phyloP scores from a whole-genome alignment of 2,113 vertebrate genomes.

The Bucco capensis region DNA sequence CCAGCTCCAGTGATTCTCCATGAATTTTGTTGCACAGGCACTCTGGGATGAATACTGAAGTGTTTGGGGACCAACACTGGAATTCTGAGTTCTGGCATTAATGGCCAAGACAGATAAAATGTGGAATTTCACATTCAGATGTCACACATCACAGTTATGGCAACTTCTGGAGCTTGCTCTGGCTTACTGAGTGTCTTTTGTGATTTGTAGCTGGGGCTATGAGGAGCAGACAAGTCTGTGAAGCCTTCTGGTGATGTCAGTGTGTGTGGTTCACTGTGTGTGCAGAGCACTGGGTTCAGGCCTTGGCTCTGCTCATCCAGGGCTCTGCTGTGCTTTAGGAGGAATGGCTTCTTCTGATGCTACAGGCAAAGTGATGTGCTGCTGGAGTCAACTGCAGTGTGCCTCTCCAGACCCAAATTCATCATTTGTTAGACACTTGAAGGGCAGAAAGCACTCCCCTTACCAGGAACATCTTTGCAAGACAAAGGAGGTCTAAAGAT shows the following conservation, averaged over 20 bases:
- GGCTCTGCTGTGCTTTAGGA: too few relatives aligned
- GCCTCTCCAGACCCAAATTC: background rate
- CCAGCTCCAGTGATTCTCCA: background rate
- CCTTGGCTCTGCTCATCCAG: too few relatives aligned
- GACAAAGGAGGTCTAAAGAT: background rate
- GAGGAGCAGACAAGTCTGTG: background rate
- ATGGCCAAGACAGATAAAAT: background rate
- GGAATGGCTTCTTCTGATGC: background rate
- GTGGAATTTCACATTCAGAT: background rate
- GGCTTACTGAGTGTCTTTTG: background rate
- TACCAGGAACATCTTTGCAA: background rate
- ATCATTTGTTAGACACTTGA: background rate
- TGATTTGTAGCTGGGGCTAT: background rate
- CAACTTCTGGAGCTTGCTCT: background rate
- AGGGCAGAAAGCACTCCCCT: background rate
- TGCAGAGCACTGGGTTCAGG: background rate
- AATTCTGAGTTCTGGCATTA: background rate
- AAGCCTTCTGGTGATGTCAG: background rate
- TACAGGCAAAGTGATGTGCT: background rate
- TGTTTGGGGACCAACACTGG: background rate
- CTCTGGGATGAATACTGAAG: background rate
- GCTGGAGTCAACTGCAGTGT: background rate
- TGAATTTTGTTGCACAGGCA: background rate
- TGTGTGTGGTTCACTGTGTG: background rate
- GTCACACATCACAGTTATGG: constrained; percentile 19